Conservation (phyloP, 2,888 invertebrate genomes). For the Criorhina ranunculi region DNA sequence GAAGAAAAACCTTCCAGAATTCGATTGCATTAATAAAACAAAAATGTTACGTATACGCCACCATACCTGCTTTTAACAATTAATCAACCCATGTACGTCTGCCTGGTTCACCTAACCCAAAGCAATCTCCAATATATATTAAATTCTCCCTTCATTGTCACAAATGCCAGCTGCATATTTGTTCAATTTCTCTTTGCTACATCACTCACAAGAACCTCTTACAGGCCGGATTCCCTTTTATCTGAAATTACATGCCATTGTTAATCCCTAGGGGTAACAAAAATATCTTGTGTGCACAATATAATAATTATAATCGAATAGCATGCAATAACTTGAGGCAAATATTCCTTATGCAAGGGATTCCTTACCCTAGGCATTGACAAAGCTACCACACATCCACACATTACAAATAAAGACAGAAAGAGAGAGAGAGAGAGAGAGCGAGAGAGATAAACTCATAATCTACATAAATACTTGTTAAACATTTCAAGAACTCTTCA, state of each 20-base stretch:
- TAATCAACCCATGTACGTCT: neutral
- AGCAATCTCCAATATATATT: neutral
- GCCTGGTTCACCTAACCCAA: neutral
- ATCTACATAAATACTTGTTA: constrained; percentile 6
- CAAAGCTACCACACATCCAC: neutral
- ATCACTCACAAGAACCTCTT: constrained; percentile 19
- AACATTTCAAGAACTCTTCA: neutral
- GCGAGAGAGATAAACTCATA: neutral
- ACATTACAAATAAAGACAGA: neutral
- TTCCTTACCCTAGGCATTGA: constrained; percentile 1
- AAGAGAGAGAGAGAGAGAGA: neutral
- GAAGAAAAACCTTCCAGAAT: no score
- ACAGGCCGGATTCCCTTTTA: constrained; percentile 5
- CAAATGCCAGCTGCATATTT: constrained; percentile 16
- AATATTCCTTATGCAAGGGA: constrained; percentile 21
- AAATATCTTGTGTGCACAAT: constrained; percentile 9
- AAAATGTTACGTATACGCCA: constrained; percentile 9
- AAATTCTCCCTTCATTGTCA: neutral
- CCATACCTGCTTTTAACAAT: neutral
- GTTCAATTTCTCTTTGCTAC: neutral
- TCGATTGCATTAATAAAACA: neutral
- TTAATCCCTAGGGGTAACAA: constrained; percentile 3
- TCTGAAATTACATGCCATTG: constrained; percentile 31
- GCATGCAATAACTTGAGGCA: constrained; percentile 29
- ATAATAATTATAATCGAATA: constrained; percentile 41